phyloP scores from a whole-genome alignment of 2,797 vertebrate species.

The Lepus oiostolus region DNA sequence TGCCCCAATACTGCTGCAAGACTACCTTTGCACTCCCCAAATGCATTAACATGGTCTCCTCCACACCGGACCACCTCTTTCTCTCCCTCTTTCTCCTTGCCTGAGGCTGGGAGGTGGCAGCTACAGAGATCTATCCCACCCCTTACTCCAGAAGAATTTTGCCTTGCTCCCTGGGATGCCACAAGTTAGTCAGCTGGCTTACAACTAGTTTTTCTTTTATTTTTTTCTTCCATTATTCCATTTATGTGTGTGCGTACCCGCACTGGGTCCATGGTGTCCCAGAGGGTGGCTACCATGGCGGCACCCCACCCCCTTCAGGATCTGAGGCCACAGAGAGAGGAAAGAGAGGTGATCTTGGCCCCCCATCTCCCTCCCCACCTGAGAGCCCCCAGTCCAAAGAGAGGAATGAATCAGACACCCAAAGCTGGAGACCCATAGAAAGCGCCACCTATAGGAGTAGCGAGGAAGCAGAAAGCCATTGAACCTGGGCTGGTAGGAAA shows the following conservation, averaged over 20 bases:
- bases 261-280: not conserved
- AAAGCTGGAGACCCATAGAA: not conserved
- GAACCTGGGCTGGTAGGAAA: not conserved
- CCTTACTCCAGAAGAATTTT: not conserved
- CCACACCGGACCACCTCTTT: not conserved
- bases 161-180: not conserved
- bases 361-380: not conserved
- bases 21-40: not conserved
- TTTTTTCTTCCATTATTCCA: not conserved
- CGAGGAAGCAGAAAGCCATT: not conserved
- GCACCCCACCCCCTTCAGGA: not conserved
- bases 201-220: not conserved
- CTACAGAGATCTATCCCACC: not conserved
- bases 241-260: not conserved
- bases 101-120: not conserved
- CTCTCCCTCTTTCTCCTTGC: constrained; percentile 36
- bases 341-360: not conserved
- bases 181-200: constrained; percentile 26
- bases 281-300: not conserved
- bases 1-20: not conserved
- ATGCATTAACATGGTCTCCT: not conserved
- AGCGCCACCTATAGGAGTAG: not conserved
- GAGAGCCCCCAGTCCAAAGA: constrained; percentile 8
- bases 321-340: not conserved
- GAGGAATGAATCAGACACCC: not conserved